These are phyloP conservation scores for Mya arenaria DNA, from an alignment of 1,140 invertebrate genomes.

Conservation along the genomic window DNA sequence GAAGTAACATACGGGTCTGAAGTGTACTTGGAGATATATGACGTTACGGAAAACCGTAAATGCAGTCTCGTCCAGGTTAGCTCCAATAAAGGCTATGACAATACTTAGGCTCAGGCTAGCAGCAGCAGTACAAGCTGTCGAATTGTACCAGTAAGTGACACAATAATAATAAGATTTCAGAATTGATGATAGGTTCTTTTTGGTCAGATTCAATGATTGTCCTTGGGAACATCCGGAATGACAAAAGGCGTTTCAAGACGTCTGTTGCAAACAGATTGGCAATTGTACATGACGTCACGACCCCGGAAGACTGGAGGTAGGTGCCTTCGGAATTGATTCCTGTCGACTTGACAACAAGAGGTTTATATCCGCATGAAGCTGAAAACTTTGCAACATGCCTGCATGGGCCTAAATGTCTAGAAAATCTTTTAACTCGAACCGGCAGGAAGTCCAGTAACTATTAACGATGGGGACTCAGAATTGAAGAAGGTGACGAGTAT, in stretches of 20 bases:
- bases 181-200: slow-evolving; percentile 15
- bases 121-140: slow-evolving; percentile 22
- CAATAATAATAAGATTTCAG: slow-evolving; percentile 10
- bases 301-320: slow-evolving; percentile 30
- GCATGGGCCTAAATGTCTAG: neutral
- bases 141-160: neutral
- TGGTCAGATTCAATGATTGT: slow-evolving; percentile 43
- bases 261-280: slow-evolving; percentile 48
- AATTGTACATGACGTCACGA: neutral
- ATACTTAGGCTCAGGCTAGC: slow-evolving; percentile 38
- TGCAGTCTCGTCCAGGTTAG: slow-evolving; percentile 1
- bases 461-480: neutral
- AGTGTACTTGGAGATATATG: neutral
- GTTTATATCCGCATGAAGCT: neutral
- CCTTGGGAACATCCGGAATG: slow-evolving; percentile 47
- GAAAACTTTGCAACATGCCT: neutral
- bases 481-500: neutral
- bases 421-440: too few species aligned
- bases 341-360: slow-evolving; percentile 52
- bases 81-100: slow-evolving; percentile 25
- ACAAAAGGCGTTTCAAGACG: slow-evolving; percentile 15
- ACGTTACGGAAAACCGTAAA: neutral
- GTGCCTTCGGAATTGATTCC: slow-evolving; percentile 26
- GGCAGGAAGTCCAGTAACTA: neutral
- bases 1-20: neutral